Evolutionary conservation across 2,797 vertebrate genomes (phyloP).

Genomic region (Heterohyrax brucei): DNA sequence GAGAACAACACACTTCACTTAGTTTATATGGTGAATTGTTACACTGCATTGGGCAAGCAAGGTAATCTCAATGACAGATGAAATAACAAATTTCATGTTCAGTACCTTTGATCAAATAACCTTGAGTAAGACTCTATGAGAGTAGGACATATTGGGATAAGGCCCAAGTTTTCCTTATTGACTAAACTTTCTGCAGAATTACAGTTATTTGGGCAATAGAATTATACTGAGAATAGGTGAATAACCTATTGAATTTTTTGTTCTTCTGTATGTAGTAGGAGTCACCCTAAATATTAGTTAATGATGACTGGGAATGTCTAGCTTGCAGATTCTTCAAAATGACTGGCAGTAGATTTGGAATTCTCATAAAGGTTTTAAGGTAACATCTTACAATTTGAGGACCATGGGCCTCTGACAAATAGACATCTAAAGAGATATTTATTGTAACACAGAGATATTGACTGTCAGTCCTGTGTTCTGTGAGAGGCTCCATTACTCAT

Average conservation of each 20-base stretch:
- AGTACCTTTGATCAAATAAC: constrained; percentile 32
- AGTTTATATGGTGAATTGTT: constrained; percentile 6
- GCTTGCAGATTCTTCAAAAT: not conserved
- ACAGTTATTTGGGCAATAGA: constrained; percentile 5
- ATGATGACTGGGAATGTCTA: not conserved
- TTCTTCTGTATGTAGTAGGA: not conserved
- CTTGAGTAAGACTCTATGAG: not conserved
- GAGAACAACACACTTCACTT: not conserved
- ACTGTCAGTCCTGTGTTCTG: not conserved
- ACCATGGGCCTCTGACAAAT: not conserved
- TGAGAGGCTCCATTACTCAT: not conserved
- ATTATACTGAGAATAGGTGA: constrained; percentile 14
- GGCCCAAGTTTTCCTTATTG: constrained; percentile 7
- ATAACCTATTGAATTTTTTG: not conserved
- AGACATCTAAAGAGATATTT: not conserved
- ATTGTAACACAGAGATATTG: not conserved
- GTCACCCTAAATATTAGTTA: not conserved
- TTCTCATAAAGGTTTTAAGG: not conserved
- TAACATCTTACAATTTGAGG: not conserved
- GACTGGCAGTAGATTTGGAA: not conserved
- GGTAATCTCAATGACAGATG: constrained; percentile 30
- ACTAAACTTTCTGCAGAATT: constrained; percentile 41
- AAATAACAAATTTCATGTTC: constrained; percentile 43
- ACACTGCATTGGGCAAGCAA: constrained; percentile 5
- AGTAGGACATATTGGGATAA: constrained; percentile 11